A percentile compares a stretch with the other conserved stretches of the same genome.
Evolutionary conservation across 1,140 invertebrate species (phyloP).

Genomic region (Lepidotrigona ventralis): DNA sequence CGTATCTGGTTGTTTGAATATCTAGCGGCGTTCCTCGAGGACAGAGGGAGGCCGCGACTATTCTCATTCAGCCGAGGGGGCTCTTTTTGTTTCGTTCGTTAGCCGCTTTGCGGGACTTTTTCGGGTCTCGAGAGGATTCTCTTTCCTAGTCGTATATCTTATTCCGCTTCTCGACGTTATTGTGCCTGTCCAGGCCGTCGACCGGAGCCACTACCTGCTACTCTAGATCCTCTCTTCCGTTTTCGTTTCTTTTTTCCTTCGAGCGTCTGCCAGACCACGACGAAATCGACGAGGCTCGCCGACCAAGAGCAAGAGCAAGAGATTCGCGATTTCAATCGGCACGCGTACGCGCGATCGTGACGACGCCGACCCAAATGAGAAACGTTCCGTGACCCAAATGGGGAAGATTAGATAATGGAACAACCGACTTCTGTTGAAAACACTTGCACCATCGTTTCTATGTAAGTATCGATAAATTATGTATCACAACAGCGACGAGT

Average conservation of each 20-base stretch:
- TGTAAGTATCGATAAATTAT: not conserved
- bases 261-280: not conserved
- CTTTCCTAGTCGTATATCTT: constrained; percentile 65
- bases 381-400: not conserved
- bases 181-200: constrained; percentile 54
- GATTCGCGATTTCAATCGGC: constrained; percentile 5
- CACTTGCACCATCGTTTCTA: not conserved
- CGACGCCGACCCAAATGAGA: not conserved
- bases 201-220: constrained; percentile 69
- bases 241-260: constrained; percentile 49
- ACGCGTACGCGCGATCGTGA: constrained; percentile 5
- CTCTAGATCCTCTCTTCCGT: constrained; percentile 63
- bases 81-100: constrained; percentile 56
- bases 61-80: constrained; percentile 34
- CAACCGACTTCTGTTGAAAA: not conserved
- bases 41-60: constrained; percentile 19
- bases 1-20: constrained; percentile 20
- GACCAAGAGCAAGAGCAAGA: not conserved
- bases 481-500: not conserved
- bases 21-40: constrained; percentile 6
- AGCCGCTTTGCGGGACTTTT: constrained; percentile 58
- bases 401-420: not conserved
- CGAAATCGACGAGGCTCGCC: constrained; percentile 22
- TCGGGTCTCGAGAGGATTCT: constrained; percentile 46
- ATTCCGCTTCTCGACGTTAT: constrained; percentile 59